A percentile compares a stretch with the other conserved stretches of the same genome.
phyloP scores from a whole-genome alignment of 2,113 vertebrate species.

The Pterocles burchelli region DNA sequence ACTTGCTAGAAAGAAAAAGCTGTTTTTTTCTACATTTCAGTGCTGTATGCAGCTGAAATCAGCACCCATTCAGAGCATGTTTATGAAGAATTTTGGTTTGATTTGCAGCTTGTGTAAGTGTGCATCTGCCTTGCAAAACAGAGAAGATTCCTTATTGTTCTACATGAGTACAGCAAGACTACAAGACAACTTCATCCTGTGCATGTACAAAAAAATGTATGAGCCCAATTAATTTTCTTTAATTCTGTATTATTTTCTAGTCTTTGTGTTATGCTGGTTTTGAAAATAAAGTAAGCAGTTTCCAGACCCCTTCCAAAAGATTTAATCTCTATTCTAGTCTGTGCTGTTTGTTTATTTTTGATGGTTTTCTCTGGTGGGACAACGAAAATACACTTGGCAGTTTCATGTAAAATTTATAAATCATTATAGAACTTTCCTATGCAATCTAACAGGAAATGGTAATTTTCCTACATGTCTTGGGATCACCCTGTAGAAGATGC shows the following conservation, averaged over 20 bases:
- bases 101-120: constrained; percentile 56
- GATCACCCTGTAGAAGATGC: background rate
- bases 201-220: background rate
- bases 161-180: background rate
- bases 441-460: constrained; percentile 2
- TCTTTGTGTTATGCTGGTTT: background rate
- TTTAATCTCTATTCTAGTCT: background rate
- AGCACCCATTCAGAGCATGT: constrained; percentile 44
- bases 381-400: background rate
- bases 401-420: constrained; percentile 37
- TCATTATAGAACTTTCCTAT: background rate
- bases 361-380: background rate
- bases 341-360: constrained; percentile 29
- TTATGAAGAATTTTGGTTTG: constrained; percentile 31
- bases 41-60: constrained; percentile 34
- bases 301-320: constrained; percentile 14
- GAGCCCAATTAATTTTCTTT: constrained; percentile 26
- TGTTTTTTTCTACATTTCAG: background rate
- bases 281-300: constrained; percentile 15
- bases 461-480: constrained; percentile 5
- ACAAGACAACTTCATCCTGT: constrained; percentile 17
- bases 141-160: constrained; percentile 65
- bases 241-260: constrained; percentile 17
- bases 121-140: constrained; percentile 40
- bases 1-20: background rate